Percentiles rank a stretch among this genome's conserved stretches.
phyloP scores from a whole-genome alignment of 2,888 invertebrate species.

The Serrognathus titanus region DNA sequence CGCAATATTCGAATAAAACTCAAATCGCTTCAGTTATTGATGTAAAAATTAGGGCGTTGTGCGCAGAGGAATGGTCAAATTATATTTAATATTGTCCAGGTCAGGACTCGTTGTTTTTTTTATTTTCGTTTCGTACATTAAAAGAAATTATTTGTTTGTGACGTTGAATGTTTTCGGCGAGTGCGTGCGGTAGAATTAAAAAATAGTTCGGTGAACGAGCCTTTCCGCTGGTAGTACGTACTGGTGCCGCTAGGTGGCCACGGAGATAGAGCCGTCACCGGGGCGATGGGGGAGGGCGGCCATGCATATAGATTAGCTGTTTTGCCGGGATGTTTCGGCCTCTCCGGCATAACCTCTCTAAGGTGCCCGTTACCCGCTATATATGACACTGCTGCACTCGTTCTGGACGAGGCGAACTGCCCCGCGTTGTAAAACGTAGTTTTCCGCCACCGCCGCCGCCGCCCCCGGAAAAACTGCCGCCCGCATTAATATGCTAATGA shows the following conservation, averaged over 20 bases:
- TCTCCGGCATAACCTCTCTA: conserved; percentile 22
- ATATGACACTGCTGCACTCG: conserved; percentile 6
- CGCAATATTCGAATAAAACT: too few relatives aligned
- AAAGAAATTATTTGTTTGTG: too few relatives aligned
- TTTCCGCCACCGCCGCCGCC: too few relatives aligned
- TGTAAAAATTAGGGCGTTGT: too few relatives aligned
- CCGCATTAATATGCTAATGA: too few relatives aligned
- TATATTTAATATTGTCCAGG: too few relatives aligned
- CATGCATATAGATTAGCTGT: conserved; percentile 58
- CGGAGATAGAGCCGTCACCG: conserved; percentile 49
- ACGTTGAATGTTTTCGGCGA: too few relatives aligned
- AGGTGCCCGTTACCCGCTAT: conserved; percentile 3
- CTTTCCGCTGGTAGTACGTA: conserved; percentile 25
- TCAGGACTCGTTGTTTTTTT: too few relatives aligned
- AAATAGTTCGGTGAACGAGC: conserved; percentile 19
- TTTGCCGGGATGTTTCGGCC: conserved; percentile 42
- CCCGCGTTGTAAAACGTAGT: not conserved
- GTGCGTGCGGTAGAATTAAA: not conserved
- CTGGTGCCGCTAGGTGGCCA: conserved; percentile 39
- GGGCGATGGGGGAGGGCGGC: conserved; percentile 35
- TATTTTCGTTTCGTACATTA: too few relatives aligned
- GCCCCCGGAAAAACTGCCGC: too few relatives aligned
- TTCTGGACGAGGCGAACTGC: not conserved
- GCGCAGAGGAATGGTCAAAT: too few relatives aligned
- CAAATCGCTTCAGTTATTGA: too few relatives aligned